Percentiles rank a stretch among this genome's conserved stretches.
phyloP scores from a whole-genome alignment of 2,113 vertebrate species.

The Ctenomys sociabilis region DNA sequence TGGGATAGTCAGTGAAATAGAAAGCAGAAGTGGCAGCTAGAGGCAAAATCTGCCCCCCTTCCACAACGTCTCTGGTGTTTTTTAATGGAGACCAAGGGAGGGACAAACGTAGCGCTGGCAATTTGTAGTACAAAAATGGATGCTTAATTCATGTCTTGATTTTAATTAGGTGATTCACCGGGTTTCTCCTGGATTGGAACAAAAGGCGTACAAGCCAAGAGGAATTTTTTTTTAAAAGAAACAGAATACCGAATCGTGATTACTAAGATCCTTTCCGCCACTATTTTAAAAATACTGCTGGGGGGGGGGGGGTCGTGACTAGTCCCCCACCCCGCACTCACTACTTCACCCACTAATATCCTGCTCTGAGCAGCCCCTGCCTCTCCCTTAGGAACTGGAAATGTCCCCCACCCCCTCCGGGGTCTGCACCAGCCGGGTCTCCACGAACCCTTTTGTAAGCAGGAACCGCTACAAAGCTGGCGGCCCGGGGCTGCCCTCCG shows the following conservation, averaged over 20 bases:
- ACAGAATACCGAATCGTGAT: slow-evolving; percentile 68
- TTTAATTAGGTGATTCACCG: slow-evolving; percentile 91
- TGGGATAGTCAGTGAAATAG: slow-evolving; percentile 92
- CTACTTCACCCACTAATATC: slow-evolving; percentile 71
- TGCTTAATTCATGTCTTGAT: slow-evolving; percentile 90
- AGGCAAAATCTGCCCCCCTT: slow-evolving; percentile 88
- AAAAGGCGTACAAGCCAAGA: slow-evolving; percentile 84
- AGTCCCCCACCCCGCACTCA: slow-evolving; percentile 46
- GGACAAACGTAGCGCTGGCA: slow-evolving; percentile 86
- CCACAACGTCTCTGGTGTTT: slow-evolving; percentile 87
- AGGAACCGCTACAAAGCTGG: slow-evolving; percentile 82
- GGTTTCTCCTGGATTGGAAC: slow-evolving; percentile 88
- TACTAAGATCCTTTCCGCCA: slow-evolving; percentile 87
- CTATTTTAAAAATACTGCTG: slow-evolving; percentile 86
- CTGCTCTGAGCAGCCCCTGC: slow-evolving; percentile 70
- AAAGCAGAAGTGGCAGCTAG: slow-evolving; percentile 89
- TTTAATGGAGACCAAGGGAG: slow-evolving; percentile 90
- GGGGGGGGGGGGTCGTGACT: slow-evolving; percentile 66
- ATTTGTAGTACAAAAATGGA: slow-evolving; percentile 90
- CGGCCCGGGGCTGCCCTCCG: slow-evolving; percentile 75
- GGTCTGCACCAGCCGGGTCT: slow-evolving; percentile 64
- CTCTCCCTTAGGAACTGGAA: slow-evolving; percentile 63
- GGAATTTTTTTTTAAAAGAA: slow-evolving; percentile 73
- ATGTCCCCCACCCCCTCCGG: slow-evolving; percentile 13
- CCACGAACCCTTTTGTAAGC: slow-evolving; percentile 82